These are phyloP conservation scores for Pelecanoides urinatrix DNA, from an alignment of 2,113 vertebrate genomes.

Conservation along the genomic window DNA sequence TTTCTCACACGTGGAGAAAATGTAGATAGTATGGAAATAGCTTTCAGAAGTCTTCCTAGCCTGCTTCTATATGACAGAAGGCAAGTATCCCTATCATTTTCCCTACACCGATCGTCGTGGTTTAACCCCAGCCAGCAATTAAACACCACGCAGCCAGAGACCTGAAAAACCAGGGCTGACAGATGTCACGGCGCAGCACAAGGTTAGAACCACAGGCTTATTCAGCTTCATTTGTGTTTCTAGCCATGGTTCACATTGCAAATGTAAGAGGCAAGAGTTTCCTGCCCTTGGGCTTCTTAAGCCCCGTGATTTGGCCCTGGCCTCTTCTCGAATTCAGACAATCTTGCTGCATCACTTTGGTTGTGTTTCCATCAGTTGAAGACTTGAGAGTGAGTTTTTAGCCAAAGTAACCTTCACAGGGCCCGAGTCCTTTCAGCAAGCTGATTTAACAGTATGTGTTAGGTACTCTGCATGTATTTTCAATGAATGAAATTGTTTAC, in stretches of 20 bases:
- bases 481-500: background rate
- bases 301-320: background rate
- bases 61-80: background rate
- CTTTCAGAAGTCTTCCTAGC: background rate
- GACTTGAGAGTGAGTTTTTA: background rate
- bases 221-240: background rate
- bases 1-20: background rate
- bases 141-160: background rate
- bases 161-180: background rate
- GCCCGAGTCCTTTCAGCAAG: background rate
- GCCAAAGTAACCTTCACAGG: background rate
- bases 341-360: background rate
- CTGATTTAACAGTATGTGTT: background rate
- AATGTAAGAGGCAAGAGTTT: background rate
- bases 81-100: background rate
- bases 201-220: background rate
- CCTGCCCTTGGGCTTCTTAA: background rate
- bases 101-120: background rate
- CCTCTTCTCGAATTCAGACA: background rate
- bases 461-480: background rate
- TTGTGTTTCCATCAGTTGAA: background rate
- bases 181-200: background rate
- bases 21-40: background rate
- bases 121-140: too few relatives aligned
- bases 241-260: background rate